phyloP scores from a whole-genome alignment of 2,113 vertebrate genomes.

The Coptodon bakossiorum region DNA sequence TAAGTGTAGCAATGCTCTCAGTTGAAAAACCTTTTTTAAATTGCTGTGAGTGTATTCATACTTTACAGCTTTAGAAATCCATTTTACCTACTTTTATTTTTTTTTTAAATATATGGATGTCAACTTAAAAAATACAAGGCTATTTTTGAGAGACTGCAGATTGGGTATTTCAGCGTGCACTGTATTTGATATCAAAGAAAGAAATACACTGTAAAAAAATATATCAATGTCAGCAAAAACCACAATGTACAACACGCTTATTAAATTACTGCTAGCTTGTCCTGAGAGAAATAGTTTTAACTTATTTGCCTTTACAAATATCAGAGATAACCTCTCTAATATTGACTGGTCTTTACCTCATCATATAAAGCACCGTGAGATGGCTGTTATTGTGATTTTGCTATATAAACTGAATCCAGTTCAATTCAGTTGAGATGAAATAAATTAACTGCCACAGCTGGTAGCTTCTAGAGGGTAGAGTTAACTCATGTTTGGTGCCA shows the following conservation, averaged over 20 bases:
- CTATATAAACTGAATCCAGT: background rate
- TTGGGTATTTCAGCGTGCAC: background rate
- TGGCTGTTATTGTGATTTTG: background rate
- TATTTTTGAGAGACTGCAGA: background rate
- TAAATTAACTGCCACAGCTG: background rate
- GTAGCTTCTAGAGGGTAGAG: background rate
- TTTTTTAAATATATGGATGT: background rate
- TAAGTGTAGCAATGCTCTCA: conserved; percentile 19
- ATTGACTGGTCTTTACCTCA: background rate
- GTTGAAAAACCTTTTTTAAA: background rate
- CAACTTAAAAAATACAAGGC: background rate
- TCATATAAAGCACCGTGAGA: background rate
- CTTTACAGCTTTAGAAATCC: background rate
- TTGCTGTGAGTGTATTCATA: conserved; percentile 11
- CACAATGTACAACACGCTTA: background rate
- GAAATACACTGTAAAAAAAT: background rate
- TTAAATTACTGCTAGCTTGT: background rate
- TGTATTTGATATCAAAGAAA: background rate
- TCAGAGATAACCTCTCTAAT: background rate
- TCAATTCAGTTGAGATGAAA: background rate
- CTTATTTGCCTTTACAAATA: background rate
- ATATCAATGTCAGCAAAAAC: background rate
- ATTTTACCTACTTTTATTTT: conserved; percentile 13
- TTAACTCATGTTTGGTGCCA: background rate
- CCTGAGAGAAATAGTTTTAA: background rate